Conservation (phyloP, 2,888 invertebrate species). For the Drosophila melanosoma region DNA sequence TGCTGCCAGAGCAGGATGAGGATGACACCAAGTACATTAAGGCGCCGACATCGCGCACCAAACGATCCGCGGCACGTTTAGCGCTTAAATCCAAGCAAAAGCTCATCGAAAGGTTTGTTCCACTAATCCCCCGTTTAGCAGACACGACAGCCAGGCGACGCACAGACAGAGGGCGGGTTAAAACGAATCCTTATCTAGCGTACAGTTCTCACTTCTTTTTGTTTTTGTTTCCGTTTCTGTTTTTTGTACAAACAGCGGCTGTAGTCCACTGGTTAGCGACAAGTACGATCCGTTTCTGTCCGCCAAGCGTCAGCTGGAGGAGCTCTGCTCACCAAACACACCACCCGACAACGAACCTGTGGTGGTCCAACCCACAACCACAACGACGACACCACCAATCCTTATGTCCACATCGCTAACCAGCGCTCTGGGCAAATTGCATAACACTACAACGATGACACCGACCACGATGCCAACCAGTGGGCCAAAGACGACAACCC, state of each 20-base stretch:
- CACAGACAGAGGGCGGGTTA: constrained; percentile 35
- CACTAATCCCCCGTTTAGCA: background rate
- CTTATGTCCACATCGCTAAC: constrained; percentile 77
- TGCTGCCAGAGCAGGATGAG: constrained; percentile 58
- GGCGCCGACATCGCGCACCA: constrained; percentile 45
- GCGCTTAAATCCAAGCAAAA: background rate
- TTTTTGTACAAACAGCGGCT: constrained; percentile 34
- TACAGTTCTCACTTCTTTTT: background rate
- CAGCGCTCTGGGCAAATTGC: constrained; percentile 30
- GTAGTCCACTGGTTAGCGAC: constrained; percentile 78
- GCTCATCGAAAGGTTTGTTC: constrained; percentile 73
- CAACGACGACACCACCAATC: constrained; percentile 27
- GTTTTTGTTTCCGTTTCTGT: background rate
- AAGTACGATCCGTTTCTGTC: constrained; percentile 91
- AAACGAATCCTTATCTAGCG: background rate
- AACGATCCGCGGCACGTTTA: constrained; percentile 2
- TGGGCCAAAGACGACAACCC: constrained; percentile 29
- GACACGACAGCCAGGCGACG: constrained; percentile 67
- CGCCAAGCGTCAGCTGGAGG: constrained; percentile 93
- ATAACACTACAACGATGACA: constrained; percentile 7
- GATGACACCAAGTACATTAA: constrained; percentile 67
- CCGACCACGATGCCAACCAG: constrained; percentile 32
- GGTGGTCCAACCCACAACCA: constrained; percentile 20
- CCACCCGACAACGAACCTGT: constrained; percentile 73
- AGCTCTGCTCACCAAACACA: constrained; percentile 88